Base-by-base conservation (phyloP, 2,113 vertebrate species). In the Eretmochelys imbricata region DNA sequence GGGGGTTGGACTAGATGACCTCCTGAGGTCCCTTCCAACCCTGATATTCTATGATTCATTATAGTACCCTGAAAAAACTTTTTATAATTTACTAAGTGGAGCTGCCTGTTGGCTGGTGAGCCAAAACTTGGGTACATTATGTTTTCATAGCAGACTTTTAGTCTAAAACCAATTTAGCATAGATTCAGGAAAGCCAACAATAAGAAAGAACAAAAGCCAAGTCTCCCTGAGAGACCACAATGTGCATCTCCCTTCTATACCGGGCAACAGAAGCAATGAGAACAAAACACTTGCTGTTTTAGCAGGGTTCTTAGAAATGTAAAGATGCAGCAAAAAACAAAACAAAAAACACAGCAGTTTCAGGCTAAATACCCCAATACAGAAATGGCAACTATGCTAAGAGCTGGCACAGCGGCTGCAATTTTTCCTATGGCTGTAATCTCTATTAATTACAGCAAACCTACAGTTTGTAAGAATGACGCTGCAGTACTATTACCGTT, bases 371-470 rank as follows among this genome's bases (percentile, higher is more conserved):
- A 82, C 57, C 5, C 38, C 81, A 42, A 3, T 84, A n/a, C 87
- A 84, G 79, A 94, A 92, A 88, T 24, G 9, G 79, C 92, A 93
- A 81, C 79, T 87, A 19, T 59, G 54, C 65, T 19, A 89, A 85
- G 6, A 91, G 50, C 24, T 89, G 82, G 83, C 89, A 87, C 48
- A 94, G 92, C 75, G 1, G 5, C 22, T 87, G 92, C 82, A 31
- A 69, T 91, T 93, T 38, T 84, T 95, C 59, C 42, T 38, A 75
- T 20, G 29, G 46, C 81, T 93, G 91, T 94, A 93, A 95, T 95
- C 57, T 95, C 14, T 97, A 97, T 95, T 95, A 96, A 95, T 95
- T 96, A 95, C 80, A 95, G 80, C 83, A 94, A 96, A n/a, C 0
- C 2, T 85, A 87, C 89, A 89, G 75, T 62, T 96, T 80, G 0